Conservation (phyloP, 2,113 vertebrate species). For the Lepus americanus region DNA sequence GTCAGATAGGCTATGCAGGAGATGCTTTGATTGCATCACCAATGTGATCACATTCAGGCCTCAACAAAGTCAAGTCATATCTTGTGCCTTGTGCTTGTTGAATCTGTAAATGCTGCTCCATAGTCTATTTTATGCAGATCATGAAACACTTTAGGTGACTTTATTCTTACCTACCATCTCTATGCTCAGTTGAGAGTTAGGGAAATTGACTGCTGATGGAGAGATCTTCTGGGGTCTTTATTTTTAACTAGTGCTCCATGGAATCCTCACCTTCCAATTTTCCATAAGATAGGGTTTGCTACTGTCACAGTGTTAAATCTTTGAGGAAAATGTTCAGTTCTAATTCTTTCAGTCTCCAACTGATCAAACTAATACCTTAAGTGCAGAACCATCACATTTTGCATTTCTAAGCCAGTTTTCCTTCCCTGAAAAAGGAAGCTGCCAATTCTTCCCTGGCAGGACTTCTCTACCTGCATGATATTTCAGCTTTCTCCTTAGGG, state of each 20-base stretch:
- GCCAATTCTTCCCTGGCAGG: background rate
- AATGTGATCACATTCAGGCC: background rate
- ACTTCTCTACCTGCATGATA: background rate
- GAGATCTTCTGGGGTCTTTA: background rate
- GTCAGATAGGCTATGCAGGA: background rate
- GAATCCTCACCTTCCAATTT: background rate
- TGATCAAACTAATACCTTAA: slow-evolving; percentile 28
- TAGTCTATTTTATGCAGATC: background rate
- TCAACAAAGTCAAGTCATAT: background rate
- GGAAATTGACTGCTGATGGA: background rate
- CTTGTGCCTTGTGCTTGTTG: background rate
- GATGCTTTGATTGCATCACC: background rate
- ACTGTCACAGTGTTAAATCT: background rate
- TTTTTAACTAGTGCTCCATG: background rate
- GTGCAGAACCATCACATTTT: background rate
- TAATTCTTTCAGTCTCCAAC: slow-evolving; percentile 12
- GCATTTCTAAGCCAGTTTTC: slow-evolving; percentile 37
- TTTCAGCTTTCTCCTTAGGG: background rate
- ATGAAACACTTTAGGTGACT: slow-evolving; percentile 1
- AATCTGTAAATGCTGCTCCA: slow-evolving; percentile 34
- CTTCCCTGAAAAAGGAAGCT: background rate
- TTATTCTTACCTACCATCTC: background rate
- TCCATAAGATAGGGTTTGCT: background rate
- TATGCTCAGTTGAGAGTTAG: background rate
- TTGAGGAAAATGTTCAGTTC: slow-evolving; percentile 30